phyloP scores from a whole-genome alignment of 2,113 vertebrate species.

The Myiozetetes cayanensis region DNA sequence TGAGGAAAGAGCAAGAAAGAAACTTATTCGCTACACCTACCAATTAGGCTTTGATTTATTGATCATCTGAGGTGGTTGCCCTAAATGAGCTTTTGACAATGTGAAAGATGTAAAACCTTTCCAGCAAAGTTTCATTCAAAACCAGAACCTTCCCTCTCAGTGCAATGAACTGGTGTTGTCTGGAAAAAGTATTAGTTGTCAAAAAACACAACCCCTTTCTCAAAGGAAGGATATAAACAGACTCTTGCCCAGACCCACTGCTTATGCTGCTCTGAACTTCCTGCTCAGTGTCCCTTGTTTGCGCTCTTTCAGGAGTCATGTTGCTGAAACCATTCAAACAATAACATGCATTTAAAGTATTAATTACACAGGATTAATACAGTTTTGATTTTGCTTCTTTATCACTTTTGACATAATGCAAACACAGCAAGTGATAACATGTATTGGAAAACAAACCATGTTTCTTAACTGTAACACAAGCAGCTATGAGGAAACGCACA shows the following conservation, averaged over 20 bases:
- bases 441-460: background rate
- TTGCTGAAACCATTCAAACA: constrained; percentile 8
- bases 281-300: background rate
- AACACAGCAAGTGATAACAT: constrained; percentile 24
- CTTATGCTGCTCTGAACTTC: background rate
- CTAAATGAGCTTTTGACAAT: background rate
- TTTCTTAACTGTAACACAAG: constrained; percentile 3
- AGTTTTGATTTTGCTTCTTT: constrained; percentile 4
- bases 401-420: background rate
- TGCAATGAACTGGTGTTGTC: background rate
- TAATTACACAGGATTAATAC: background rate
- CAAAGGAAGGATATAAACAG: background rate
- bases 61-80: background rate
- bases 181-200: background rate
- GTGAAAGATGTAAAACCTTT: background rate
- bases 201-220: background rate
- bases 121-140: background rate
- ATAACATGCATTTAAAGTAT: background rate
- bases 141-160: background rate
- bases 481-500: constrained; percentile 5
- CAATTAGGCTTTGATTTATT: background rate
- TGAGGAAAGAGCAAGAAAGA: background rate
- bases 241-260: background rate
- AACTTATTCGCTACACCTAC: background rate
- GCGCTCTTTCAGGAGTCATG: background rate